Conservation (phyloP, 2,113 vertebrate species). For the Thryonomys swinderianus region DNA sequence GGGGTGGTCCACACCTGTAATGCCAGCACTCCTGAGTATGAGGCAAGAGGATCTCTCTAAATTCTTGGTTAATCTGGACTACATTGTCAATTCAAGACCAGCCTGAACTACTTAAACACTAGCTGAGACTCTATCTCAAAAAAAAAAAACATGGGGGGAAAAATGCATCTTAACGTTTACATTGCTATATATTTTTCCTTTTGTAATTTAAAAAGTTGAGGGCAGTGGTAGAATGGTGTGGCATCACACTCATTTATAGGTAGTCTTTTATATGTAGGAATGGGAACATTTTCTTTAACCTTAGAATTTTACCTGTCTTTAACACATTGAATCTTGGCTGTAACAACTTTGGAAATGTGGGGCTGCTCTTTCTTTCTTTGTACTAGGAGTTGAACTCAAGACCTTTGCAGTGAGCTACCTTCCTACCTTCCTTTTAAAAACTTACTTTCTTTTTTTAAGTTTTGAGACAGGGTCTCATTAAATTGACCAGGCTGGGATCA, state of each 20-base stretch:
- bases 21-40: neutral
- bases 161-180: slow-evolving; percentile 33
- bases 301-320: neutral
- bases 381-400: neutral
- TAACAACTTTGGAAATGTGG: slow-evolving; percentile 15
- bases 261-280: neutral
- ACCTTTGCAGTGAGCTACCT: neutral
- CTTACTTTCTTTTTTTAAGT: neutral
- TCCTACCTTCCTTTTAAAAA: neutral
- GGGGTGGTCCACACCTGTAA: neutral
- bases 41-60: neutral
- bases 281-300: neutral
- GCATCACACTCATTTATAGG: neutral
- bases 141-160: neutral
- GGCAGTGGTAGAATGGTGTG: too few species aligned
- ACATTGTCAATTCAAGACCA: neutral
- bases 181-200: neutral
- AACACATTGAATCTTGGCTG: slow-evolving; percentile 5
- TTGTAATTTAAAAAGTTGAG: slow-evolving; percentile 10
- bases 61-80: neutral
- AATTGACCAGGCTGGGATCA: neutral
- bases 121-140: neutral
- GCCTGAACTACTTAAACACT: neutral
- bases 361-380: neutral
- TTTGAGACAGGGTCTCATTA: neutral